A percentile compares a stretch with the other conserved stretches of the same genome.
These are phyloP conservation scores for Nannospalax galili DNA, from an alignment of 2,113 vertebrate genomes.

Conservation along the genomic window DNA sequence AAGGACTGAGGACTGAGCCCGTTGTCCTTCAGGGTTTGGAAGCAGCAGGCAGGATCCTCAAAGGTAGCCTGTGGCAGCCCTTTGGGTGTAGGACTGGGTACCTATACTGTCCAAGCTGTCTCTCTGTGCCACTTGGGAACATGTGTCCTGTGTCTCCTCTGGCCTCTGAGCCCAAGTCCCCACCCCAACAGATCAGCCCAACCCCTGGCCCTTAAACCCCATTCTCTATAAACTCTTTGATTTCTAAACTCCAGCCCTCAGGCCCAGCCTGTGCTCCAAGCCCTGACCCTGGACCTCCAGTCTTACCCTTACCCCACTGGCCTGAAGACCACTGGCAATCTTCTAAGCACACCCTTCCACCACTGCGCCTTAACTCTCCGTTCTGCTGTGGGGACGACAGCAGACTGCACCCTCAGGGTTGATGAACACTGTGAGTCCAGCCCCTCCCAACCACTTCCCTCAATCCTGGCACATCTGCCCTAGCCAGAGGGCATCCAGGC, in stretches of 20 bases:
- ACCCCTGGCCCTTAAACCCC: neutral
- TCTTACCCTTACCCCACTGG: neutral
- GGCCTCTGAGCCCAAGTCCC: neutral
- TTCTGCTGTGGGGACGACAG: neutral
- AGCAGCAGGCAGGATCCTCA: neutral
- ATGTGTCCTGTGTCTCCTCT: neutral
- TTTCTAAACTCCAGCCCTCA: neutral
- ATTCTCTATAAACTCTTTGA: neutral
- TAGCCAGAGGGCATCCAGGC: neutral
- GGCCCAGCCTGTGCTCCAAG: too few relatives aligned
- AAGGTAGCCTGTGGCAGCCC: neutral
- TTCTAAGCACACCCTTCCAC: too few relatives aligned
- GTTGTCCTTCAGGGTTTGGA: neutral
- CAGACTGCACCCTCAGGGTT: neutral
- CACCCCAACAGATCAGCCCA: neutral
- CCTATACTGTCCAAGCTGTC: neutral
- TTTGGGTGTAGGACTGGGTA: neutral
- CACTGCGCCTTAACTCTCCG: neutral
- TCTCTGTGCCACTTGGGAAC: neutral
- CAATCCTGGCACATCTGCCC: accelerated
- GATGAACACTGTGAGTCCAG: neutral
- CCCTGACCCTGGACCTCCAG: neutral
- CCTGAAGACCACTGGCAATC: neutral
- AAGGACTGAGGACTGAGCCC: neutral
- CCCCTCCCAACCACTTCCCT: accelerated